A percentile compares a stretch with the other conserved stretches of the same genome.
Evolutionary conservation across 30 jellyfish, hydroid and myxozoan genomes (phyloP).

Genomic region (Calvadosia cruxmelitensis): DNA sequence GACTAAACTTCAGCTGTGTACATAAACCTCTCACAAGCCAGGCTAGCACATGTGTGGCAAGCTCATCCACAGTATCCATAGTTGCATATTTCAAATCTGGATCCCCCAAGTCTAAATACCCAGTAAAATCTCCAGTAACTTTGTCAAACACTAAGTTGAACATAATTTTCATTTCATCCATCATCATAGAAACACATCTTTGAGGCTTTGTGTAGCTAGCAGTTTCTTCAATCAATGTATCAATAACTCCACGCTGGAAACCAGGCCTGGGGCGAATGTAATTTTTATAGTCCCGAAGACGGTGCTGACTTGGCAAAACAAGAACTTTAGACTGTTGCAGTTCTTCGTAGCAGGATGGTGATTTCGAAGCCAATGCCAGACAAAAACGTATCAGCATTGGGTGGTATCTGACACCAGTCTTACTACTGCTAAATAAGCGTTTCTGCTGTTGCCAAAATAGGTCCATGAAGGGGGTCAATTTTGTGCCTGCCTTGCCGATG

Average conservation of each 20-base stretch:
- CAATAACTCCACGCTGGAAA: conserved; percentile 8
- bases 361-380: conserved; percentile 16
- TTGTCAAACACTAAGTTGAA: conserved; percentile 18
- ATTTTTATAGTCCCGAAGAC: conserved; percentile 19
- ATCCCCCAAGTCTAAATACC: conserved; percentile 51
- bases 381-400: conserved; percentile 27
- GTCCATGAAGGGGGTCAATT: conserved; percentile 24
- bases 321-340: conserved; percentile 13
- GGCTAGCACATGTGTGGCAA: conserved; percentile 36
- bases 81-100: conserved; percentile 35
- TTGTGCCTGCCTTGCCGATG: not conserved
- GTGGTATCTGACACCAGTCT: conserved; percentile 13
- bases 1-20: conserved; percentile 3
- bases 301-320: conserved; percentile 16
- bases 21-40: conserved; percentile 31
- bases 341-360: conserved; percentile 25
- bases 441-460: conserved; percentile 24
- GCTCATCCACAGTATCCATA: conserved; percentile 17
- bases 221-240: not conserved
- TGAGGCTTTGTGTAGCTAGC: not conserved
- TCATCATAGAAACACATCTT: conserved; percentile 1
- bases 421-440: not conserved
- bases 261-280: conserved; percentile 5
- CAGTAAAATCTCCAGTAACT: conserved; percentile 28
- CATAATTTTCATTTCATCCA: conserved; percentile 7